Conservation (phyloP, 2,797 vertebrate species). For the Choloepus didactylus region DNA sequence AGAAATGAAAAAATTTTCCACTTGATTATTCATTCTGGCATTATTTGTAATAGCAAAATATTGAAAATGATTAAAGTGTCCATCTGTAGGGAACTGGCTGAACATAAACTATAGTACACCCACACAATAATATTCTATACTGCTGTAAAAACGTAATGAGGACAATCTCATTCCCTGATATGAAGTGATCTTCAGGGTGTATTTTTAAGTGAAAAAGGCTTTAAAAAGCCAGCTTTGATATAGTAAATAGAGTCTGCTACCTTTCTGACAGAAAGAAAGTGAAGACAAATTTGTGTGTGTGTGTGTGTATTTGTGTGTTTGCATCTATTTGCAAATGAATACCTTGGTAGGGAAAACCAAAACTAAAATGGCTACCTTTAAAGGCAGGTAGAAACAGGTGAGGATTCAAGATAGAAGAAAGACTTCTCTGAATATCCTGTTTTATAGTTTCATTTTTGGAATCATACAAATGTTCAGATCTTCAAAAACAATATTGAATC, state of each 20-base stretch:
- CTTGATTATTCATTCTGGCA: background rate
- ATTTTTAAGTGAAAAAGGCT: slow-evolving; percentile 38
- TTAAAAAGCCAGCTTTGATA: background rate
- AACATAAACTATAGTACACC: background rate
- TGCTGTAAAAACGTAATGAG: background rate
- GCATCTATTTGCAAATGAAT: background rate
- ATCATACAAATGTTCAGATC: background rate
- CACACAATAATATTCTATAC: background rate
- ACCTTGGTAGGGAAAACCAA: background rate
- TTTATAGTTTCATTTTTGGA: background rate
- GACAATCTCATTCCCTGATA: background rate
- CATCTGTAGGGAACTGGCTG: background rate
- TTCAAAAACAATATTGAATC: slow-evolving; percentile 3
- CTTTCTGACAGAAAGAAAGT: background rate
- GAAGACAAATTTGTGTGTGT: background rate
- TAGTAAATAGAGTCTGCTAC: background rate
- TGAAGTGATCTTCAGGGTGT: background rate
- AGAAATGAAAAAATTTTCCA: background rate
- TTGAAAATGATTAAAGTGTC: background rate
- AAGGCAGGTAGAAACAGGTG: background rate
- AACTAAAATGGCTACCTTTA: background rate
- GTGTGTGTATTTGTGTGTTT: background rate
- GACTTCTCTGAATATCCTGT: background rate
- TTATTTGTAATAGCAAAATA: slow-evolving; percentile 1
- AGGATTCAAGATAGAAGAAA: background rate